Evolutionary conservation across 2,888 invertebrate species (phyloP).

Genomic region (Agrotis ipsilon): DNA sequence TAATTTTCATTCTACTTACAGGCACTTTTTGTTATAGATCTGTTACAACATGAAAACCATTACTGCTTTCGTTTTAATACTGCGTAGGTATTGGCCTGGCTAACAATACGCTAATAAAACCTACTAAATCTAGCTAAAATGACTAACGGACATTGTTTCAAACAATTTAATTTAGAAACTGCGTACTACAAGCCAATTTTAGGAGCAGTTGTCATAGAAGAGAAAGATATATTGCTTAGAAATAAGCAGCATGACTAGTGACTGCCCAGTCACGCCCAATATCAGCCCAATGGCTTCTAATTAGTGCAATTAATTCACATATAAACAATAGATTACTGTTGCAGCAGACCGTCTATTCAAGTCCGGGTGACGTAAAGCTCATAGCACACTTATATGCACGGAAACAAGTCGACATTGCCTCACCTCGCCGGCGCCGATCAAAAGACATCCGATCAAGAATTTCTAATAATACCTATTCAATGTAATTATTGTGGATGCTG

Average conservation of each 20-base stretch:
- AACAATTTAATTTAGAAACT: slow-evolving; percentile 4
- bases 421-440: too few relatives aligned
- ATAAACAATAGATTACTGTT: slow-evolving; percentile 61
- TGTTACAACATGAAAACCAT: too few relatives aligned
- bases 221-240: slow-evolving; percentile 26
- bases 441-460: too few relatives aligned
- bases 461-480: too few relatives aligned
- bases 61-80: too few relatives aligned
- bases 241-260: slow-evolving; percentile 45
- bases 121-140: not conserved
- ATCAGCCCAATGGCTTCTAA: slow-evolving; percentile 66
- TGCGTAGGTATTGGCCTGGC: not conserved
- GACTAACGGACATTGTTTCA: not conserved
- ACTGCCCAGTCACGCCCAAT: slow-evolving; percentile 62
- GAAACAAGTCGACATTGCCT: not conserved
- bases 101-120: not conserved
- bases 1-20: too few relatives aligned
- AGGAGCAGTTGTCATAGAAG: not conserved
- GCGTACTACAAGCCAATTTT: not conserved
- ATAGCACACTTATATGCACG: not conserved
- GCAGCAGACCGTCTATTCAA: slow-evolving; percentile 37
- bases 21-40: too few relatives aligned
- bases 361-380: not conserved
- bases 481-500: too few relatives aligned
- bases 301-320: slow-evolving; percentile 73